A percentile compares a stretch with the other conserved stretches of the same genome.
These are phyloP conservation scores for Lepidurus apus DNA, from an alignment of 1,140 invertebrate genomes.

Conservation along the genomic window DNA sequence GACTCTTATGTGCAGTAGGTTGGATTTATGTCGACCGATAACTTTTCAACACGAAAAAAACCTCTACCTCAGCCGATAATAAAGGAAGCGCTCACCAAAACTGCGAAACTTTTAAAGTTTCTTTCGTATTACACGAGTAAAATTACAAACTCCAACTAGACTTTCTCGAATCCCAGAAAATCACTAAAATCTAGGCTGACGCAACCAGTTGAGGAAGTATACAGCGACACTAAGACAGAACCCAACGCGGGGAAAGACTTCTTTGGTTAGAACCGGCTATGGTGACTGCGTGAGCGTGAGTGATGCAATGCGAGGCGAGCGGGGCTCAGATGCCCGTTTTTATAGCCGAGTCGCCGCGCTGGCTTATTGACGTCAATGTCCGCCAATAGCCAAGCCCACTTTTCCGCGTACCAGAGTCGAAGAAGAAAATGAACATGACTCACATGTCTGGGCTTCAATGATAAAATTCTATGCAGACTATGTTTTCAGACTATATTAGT, in stretches of 20 bases:
- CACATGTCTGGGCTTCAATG: background rate
- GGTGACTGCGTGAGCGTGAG: background rate
- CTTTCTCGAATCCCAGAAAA: background rate
- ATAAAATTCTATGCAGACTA: background rate
- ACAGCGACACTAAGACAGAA: background rate
- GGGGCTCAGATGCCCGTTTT: background rate
- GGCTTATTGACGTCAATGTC: background rate
- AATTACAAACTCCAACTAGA: background rate
- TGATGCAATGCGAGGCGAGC: background rate
- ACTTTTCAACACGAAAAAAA: background rate
- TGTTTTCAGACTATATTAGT: background rate
- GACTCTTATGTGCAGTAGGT: background rate
- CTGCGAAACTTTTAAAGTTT: too few relatives aligned
- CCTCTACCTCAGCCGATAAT: background rate
- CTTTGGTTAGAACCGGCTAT: background rate
- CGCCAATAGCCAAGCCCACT: constrained; percentile 4
- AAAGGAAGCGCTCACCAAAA: too few relatives aligned
- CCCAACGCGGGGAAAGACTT: background rate
- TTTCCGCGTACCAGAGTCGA: background rate
- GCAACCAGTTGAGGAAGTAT: background rate
- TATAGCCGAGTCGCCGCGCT: background rate
- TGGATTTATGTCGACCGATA: background rate
- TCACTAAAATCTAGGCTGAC: background rate
- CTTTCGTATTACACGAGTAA: background rate
- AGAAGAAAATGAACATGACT: background rate